phyloP scores from a whole-genome alignment of 1,140 invertebrate species.

The Anastrepha obliqua region DNA sequence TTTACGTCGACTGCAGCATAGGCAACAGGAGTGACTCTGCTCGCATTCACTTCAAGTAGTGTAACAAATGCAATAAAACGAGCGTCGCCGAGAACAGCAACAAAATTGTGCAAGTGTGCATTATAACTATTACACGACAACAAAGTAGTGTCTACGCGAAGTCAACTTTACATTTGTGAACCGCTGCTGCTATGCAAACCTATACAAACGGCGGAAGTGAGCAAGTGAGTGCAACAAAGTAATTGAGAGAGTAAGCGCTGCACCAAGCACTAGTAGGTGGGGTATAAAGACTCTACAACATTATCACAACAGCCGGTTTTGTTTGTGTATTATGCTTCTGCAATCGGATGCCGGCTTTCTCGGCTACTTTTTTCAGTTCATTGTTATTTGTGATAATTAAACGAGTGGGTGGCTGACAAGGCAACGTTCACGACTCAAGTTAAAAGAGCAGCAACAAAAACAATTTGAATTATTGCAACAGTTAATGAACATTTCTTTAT shows the following conservation, averaged over 20 bases:
- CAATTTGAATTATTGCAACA: not conserved
- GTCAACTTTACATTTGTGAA: not conserved
- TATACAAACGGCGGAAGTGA: not conserved
- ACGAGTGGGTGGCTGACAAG: slow-evolving; percentile 16
- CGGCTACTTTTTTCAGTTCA: not conserved
- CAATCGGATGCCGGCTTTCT: slow-evolving; percentile 23
- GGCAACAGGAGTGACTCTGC: not conserved
- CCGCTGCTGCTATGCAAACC: not conserved
- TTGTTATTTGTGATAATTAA: not conserved
- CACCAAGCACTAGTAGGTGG: not conserved
- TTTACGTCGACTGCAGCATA: not conserved
- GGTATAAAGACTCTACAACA: not conserved
- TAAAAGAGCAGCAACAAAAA: slow-evolving; percentile 55
- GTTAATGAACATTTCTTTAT: not conserved
- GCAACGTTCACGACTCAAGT: not conserved
- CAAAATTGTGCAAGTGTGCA: slow-evolving; percentile 3
- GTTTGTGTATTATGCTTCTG: slow-evolving; percentile 7
- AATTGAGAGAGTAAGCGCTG: not conserved
- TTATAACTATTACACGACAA: not conserved
- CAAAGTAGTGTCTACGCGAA: not conserved
- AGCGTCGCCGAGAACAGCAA: not conserved
- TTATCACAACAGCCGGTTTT: not conserved
- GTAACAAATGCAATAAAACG: not conserved
- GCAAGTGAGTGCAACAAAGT: not conserved
- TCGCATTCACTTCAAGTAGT: not conserved